Conservation (phyloP, 1,140 invertebrate species). For the Globodera rostochiensis region DNA sequence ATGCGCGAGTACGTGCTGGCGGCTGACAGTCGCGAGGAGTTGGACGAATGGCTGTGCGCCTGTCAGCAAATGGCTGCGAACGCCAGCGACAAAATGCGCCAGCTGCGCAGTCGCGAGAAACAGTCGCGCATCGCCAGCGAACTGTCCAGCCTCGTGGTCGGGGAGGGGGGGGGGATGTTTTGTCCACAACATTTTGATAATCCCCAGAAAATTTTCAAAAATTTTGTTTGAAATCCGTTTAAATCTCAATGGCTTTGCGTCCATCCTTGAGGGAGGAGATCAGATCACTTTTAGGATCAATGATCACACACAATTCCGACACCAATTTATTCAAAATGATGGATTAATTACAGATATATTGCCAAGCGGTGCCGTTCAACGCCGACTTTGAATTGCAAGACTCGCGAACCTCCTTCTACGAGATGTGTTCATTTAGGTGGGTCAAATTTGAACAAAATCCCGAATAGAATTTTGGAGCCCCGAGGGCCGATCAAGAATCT, state of each 20-base stretch:
- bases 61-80: slow-evolving; percentile 45
- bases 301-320: too few species aligned
- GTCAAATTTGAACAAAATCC: neutral
- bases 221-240: slow-evolving; percentile 20
- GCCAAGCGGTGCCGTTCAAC: slow-evolving; percentile 64
- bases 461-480: too few species aligned
- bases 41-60: slow-evolving; percentile 54
- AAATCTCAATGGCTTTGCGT: neutral
- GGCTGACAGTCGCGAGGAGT: slow-evolving; percentile 54
- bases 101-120: slow-evolving; percentile 59
- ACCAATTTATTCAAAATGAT: too few species aligned
- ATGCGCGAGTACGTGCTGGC: slow-evolving; percentile 54
- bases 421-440: slow-evolving; percentile 62
- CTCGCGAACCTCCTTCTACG: slow-evolving; percentile 53
- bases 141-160: slow-evolving; percentile 62
- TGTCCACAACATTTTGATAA: too few species aligned
- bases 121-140: slow-evolving; percentile 58
- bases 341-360: slow-evolving; percentile 31
- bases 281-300: too few species aligned
- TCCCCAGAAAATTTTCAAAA: too few species aligned
- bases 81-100: slow-evolving; percentile 54
- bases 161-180: too few species aligned
- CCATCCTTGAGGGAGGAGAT: too few species aligned
- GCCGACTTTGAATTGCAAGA: slow-evolving; percentile 55
- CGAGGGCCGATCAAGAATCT: too few species aligned